Evolutionary conservation across 2,888 invertebrate species (phyloP).

Genomic region (Eupeodes latifasciatus): DNA sequence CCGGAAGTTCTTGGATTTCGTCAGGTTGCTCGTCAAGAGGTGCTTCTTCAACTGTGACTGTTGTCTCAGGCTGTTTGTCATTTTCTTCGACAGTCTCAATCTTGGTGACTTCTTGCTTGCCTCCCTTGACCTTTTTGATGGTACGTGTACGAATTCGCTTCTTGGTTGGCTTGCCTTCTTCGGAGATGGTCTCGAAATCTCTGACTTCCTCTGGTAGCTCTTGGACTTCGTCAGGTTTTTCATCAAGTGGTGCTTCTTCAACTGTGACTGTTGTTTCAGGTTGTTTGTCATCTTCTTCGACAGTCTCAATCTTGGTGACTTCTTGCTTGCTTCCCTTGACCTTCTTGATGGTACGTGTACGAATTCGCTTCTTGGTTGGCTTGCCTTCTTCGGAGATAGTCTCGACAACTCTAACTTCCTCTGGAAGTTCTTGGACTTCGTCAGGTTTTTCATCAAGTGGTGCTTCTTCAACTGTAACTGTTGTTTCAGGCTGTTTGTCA

Average conservation of each 20-base stretch:
- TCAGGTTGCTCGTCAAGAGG: slow-evolving; percentile 52
- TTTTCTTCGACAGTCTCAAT: slow-evolving; percentile 81
- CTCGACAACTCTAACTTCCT: slow-evolving; percentile 79
- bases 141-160: slow-evolving; percentile 80
- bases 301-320: slow-evolving; percentile 83
- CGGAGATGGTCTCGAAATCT: slow-evolving; percentile 83
- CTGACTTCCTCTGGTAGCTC: slow-evolving; percentile 81
- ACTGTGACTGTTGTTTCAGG: slow-evolving; percentile 81
- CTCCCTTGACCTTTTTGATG: slow-evolving; percentile 81
- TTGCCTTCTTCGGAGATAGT: slow-evolving; percentile 77
- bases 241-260: slow-evolving; percentile 72
- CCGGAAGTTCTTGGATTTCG: slow-evolving; percentile 38
- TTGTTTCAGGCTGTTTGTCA: slow-evolving; percentile 79
- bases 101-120: slow-evolving; percentile 82
- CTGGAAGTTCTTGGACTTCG: slow-evolving; percentile 81
- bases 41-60: slow-evolving; percentile 75
- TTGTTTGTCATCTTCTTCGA: slow-evolving; percentile 82
- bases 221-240: too few species aligned
- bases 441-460: background rate
- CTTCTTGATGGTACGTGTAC: slow-evolving; percentile 74
- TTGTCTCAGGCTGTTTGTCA: slow-evolving; percentile 80
- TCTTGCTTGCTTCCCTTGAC: slow-evolving; percentile 81
- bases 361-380: slow-evolving; percentile 81
- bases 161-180: slow-evolving; percentile 81
- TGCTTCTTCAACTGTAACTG: slow-evolving; percentile 76